Evolutionary conservation across 1,140 invertebrate genomes (phyloP), one percentile per base, ranked within the genome.

Genomic region (Apis cerana): DNA sequence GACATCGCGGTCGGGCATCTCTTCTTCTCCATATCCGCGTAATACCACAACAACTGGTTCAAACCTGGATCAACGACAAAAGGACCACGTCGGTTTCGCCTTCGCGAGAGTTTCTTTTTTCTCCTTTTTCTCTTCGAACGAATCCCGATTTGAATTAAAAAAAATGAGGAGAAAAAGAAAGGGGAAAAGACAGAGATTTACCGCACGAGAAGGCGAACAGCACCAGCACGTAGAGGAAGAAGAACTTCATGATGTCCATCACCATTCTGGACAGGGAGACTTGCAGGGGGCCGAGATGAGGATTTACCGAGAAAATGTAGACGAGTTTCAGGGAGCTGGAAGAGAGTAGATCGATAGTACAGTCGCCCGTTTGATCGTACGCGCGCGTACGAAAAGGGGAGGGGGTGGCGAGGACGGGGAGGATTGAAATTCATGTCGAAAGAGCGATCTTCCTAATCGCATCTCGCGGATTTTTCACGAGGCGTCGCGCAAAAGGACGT

Each of bases 261-360:
- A 99, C 98, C 99, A 99, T 99, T 86, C 98, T 95, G 70, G 98
- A 99, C 33, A 99, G 95, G 13, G 98, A 99, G 70, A 99, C 99
- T 95, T 99, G 99, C 76, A 99, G 95, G 80, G 99, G 99, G 80
- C 99, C 99, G 91, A 99, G 95, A 94, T 99, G 98, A 48, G 99
- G 99, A 95, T 99, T 99, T 75, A 99, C 98, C 70, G 99, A 99
- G 95, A 99, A 99, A 93, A 99, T 99, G 95, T 99, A 99, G 89
- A 99, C 99, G 89, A 99, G 95, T 95, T 99, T 99, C 79, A 99
- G 95, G 75, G 98, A 99, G 95, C 98, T 98, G 95, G 83, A 94
- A 75, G 33, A 75, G 33, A 43, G 33, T 33, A 75, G 69, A 71
- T 71, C 69, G 50, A 52, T 95, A 65, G 9, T 52, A 27, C 23